phyloP scores from a whole-genome alignment of 2,888 invertebrate species.

The Elmis aenea region DNA sequence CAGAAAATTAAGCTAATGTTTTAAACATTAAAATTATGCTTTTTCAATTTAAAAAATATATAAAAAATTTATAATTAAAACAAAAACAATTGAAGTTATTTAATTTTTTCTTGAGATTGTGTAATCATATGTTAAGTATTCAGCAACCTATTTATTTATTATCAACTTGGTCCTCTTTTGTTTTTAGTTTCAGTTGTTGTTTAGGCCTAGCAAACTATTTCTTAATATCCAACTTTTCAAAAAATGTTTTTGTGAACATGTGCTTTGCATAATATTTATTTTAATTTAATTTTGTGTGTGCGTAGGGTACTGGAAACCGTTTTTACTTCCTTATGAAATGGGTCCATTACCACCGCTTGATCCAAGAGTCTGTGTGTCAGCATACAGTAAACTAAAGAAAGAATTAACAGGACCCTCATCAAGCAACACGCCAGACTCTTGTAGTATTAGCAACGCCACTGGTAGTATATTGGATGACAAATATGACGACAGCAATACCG shows the following conservation, averaged over 20 bases:
- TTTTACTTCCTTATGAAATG: conserved; percentile 72
- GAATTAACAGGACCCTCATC: conserved; percentile 36
- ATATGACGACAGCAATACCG: conserved; percentile 38
- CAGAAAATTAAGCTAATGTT: too few relatives aligned
- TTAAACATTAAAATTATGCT: too few relatives aligned
- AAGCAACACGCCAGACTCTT: conserved; percentile 33
- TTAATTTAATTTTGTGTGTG: conserved; percentile 29
- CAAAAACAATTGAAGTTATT: too few relatives aligned
- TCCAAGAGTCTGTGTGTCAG: conserved; percentile 49
- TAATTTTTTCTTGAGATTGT: too few relatives aligned
- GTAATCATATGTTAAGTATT: too few relatives aligned
- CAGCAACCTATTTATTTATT: conserved; percentile 1
- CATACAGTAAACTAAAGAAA: conserved; percentile 47
- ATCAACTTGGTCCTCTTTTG: too few relatives aligned
- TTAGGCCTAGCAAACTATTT: too few relatives aligned
- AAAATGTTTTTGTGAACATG: too few relatives aligned
- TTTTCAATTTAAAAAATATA: neutral
- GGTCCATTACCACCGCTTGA: conserved; percentile 58
- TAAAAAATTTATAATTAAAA: neutral
- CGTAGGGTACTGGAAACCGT: conserved; percentile 57
- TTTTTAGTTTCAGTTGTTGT: too few relatives aligned
- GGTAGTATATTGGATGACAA: conserved; percentile 24
- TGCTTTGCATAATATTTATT: too few relatives aligned
- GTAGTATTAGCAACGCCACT: conserved; percentile 22
- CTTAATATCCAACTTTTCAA: too few relatives aligned